Percentiles rank a stretch among this genome's conserved stretches.
Evolutionary conservation across 2,797 vertebrate species (phyloP).

Genomic region (Galaxias olidus): DNA sequence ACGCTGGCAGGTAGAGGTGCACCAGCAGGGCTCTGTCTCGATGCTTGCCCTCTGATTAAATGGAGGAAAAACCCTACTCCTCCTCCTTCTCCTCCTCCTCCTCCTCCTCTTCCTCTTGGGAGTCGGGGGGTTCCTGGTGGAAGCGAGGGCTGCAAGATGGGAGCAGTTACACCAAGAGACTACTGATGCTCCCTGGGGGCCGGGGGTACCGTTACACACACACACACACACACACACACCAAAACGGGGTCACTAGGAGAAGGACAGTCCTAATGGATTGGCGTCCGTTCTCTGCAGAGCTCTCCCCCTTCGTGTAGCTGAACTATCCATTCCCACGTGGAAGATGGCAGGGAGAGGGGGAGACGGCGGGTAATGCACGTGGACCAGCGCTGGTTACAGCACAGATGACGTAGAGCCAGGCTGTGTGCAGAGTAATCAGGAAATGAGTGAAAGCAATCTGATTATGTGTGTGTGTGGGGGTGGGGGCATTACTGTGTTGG

Average conservation of each 20-base stretch:
- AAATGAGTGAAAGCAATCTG: constrained; percentile 30
- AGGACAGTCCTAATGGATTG: constrained; percentile 33
- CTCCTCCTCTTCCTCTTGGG: constrained; percentile 1
- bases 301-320: background rate
- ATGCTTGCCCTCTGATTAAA: constrained; percentile 40
- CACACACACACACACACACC: background rate
- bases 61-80: constrained; percentile 37
- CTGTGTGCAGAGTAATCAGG: constrained; percentile 20
- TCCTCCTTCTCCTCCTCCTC: constrained; percentile 9
- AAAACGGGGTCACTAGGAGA: constrained; percentile 4
- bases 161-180: constrained; percentile 28
- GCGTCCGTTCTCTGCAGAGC: constrained; percentile 5
- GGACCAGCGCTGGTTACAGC: constrained; percentile 3
- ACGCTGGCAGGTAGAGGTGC: constrained; percentile 12
- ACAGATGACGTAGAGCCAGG: constrained; percentile 22
- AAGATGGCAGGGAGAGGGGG: no score
- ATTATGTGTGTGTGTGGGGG: background rate
- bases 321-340: background rate
- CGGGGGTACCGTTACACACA: constrained; percentile 11
- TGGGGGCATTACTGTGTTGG: background rate
- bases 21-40: constrained; percentile 37
- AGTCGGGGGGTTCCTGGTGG: constrained; percentile 34
- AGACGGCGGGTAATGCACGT: background rate
- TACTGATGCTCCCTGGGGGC: constrained; percentile 20
- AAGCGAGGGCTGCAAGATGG: constrained; percentile 29